A percentile compares a stretch with the other conserved stretches of the same genome.
Conservation (phyloP, 1,140 invertebrate genomes). For the Atopsyche davidsoni region DNA sequence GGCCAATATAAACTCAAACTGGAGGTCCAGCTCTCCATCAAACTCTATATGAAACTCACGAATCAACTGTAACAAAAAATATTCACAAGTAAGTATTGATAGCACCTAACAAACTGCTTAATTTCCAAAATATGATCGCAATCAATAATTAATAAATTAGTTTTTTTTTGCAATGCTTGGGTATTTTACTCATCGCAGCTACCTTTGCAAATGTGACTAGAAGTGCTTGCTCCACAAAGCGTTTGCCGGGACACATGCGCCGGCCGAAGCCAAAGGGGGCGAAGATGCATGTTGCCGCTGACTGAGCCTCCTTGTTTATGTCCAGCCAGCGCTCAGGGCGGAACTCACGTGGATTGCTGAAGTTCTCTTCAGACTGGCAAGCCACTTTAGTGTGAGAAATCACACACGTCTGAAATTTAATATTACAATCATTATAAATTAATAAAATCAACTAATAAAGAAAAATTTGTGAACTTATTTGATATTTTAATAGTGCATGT, state of each 20-base stretch:
- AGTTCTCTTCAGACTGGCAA: conserved; percentile 72
- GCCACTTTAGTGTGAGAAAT: conserved; percentile 80
- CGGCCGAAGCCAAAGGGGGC: conserved; percentile 84
- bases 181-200: no score
- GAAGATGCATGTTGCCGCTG: conserved; percentile 55
- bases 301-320: conserved; percentile 36
- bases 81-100: conserved; percentile 10
- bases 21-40: conserved; percentile 60
- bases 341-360: conserved; percentile 66
- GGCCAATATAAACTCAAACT: conserved; percentile 72
- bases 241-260: conserved; percentile 74
- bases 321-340: conserved; percentile 77
- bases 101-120: neutral
- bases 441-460: neutral
- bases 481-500: neutral
- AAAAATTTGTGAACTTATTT: neutral
- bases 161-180: no score
- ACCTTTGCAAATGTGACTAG: conserved; percentile 70
- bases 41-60: conserved; percentile 63
- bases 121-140: no score
- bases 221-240: conserved; percentile 73
- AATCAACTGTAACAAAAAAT: conserved; percentile 51
- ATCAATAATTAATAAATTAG: no score
- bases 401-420: conserved; percentile 64
- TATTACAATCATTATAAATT: neutral